These are phyloP conservation scores for Caloenas nicobarica DNA, from an alignment of 2,113 vertebrate species.

Conservation along the genomic window DNA sequence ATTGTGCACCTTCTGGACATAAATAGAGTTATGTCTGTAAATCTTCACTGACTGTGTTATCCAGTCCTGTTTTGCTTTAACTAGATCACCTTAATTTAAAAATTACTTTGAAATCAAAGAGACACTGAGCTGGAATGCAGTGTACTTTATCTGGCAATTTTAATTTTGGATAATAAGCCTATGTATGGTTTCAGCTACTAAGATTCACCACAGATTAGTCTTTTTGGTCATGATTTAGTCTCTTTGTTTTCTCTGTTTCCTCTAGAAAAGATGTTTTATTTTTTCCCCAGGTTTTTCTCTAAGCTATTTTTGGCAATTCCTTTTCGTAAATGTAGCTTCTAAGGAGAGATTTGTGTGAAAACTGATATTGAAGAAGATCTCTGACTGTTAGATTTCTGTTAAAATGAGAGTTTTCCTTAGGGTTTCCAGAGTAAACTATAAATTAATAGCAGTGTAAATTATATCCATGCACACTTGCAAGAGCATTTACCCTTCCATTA, in stretches of 20 bases:
- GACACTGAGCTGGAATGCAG: neutral
- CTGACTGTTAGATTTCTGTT: neutral
- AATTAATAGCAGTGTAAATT: neutral
- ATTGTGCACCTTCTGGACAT: neutral
- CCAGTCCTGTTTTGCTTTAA: neutral
- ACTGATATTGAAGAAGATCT: neutral
- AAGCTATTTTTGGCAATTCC: neutral
- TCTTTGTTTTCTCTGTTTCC: neutral
- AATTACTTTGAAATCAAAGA: neutral
- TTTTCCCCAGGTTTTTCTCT: neutral
- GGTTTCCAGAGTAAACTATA: neutral
- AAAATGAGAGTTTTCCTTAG: neutral
- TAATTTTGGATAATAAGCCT: neutral
- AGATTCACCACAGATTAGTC: neutral
- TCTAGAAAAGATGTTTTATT: neutral
- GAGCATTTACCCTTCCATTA: neutral
- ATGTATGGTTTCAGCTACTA: neutral
- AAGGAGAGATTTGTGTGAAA: neutral
- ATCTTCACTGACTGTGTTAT: neutral
- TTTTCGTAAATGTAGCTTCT: neutral
- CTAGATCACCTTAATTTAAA: neutral
- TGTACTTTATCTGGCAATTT: neutral
- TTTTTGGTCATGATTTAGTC: neutral
- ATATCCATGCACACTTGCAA: neutral
- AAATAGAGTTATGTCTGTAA: neutral